phyloP scores from a whole-genome alignment of 2,888 invertebrate species.

The Desoria tigrina region DNA sequence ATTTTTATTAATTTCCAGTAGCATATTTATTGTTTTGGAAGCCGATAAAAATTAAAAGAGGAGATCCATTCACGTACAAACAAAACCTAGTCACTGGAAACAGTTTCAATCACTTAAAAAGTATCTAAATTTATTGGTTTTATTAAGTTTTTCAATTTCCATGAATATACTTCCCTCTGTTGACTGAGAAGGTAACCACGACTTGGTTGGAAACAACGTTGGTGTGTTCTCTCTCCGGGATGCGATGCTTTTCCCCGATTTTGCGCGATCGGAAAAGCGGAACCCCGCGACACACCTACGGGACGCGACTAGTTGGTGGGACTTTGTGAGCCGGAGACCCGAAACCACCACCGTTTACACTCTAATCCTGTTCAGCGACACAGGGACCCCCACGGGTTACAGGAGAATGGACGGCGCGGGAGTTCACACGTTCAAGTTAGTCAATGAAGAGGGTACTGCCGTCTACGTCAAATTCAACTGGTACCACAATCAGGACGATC shows the following conservation, averaged over 20 bases:
- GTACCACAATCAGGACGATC: constrained; percentile 82
- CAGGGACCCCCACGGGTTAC: constrained; percentile 67
- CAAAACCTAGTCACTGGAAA: too few species aligned
- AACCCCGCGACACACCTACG: constrained; percentile 89
- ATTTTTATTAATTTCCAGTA: too few species aligned
- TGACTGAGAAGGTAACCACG: constrained; percentile 94
- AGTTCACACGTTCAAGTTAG: constrained; percentile 87
- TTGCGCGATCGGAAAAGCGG: constrained; percentile 94
- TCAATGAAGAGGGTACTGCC: constrained; percentile 70
- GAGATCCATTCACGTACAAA: too few species aligned
- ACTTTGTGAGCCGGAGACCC: constrained; percentile 83
- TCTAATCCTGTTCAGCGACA: constrained; percentile 79
- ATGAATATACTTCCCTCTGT: too few species aligned
- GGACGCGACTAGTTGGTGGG: constrained; percentile 95
- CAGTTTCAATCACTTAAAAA: too few species aligned
- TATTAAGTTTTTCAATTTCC: too few species aligned
- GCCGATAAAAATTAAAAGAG: too few species aligned
- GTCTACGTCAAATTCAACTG: constrained; percentile 90
- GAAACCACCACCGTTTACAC: constrained; percentile 83
- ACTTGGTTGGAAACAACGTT: constrained; percentile 88
- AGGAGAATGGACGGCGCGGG: constrained; percentile 94
- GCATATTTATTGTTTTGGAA: too few species aligned
- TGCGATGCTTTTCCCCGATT: constrained; percentile 85
- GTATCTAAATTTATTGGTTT: too few species aligned
- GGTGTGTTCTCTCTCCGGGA: constrained; percentile 91